phyloP scores from a whole-genome alignment of 2,797 vertebrate species.

The Pantherophis alleghaniensis region DNA sequence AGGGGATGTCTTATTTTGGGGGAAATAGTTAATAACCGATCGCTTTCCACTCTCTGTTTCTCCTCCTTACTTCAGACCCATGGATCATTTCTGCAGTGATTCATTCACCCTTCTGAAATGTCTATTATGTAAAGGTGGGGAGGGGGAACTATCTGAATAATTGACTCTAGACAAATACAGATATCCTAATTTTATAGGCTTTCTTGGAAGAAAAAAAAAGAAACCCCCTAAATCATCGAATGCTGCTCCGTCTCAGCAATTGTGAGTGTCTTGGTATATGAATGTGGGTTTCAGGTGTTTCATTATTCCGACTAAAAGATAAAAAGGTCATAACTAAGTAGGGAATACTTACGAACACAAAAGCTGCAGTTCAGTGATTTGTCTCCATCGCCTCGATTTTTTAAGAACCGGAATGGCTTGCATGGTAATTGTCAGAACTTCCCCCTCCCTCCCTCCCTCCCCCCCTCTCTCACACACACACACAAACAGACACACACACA shows the following conservation, averaged over 20 bases:
- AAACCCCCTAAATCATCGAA: not conserved
- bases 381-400: slow-evolving; percentile 17
- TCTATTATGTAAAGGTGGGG: not conserved
- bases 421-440: not conserved
- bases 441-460: not conserved
- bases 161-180: slow-evolving; percentile 12
- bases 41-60: too few relatives aligned
- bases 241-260: not conserved
- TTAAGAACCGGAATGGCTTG: not conserved
- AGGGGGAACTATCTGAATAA: not conserved
- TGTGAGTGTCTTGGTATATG: not conserved
- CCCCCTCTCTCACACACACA: too few relatives aligned
- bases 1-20: too few relatives aligned
- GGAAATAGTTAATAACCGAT: not conserved
- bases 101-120: not conserved
- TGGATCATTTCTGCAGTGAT: not conserved
- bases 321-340: slow-evolving; percentile 38
- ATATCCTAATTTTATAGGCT: not conserved
- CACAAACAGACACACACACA: not conserved
- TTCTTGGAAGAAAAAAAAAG: not conserved
- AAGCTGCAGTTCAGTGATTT: slow-evolving; percentile 14
- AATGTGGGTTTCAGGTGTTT: slow-evolving; percentile 25
- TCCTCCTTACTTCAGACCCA: not conserved
- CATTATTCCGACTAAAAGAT: slow-evolving; percentile 13
- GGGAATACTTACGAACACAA: slow-evolving; percentile 14